Evolutionary conservation across 2,888 invertebrate genomes (phyloP).

Genomic region (Emesis russula): DNA sequence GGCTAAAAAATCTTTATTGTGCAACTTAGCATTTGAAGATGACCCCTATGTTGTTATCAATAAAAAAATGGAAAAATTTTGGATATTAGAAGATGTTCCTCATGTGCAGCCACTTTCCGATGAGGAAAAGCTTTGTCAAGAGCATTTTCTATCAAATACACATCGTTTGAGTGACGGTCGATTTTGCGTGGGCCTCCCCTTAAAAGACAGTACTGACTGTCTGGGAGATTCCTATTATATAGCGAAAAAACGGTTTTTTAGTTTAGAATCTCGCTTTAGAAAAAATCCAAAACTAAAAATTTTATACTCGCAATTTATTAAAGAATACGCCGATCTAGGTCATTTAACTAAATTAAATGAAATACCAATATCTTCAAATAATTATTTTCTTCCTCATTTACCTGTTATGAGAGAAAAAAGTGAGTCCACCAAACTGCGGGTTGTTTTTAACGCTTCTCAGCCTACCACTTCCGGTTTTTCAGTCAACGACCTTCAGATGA

Average conservation of each 20-base stretch:
- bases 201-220: conserved; percentile 42
- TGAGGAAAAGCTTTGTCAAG: conserved; percentile 55
- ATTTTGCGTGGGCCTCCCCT: conserved; percentile 57
- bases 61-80: conserved; percentile 43
- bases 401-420: too few relatives aligned
- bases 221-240: conserved; percentile 55
- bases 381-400: too few relatives aligned
- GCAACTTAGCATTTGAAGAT: neutral
- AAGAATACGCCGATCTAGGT: conserved; percentile 53
- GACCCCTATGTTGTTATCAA: neutral
- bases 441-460: too few relatives aligned
- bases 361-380: too few relatives aligned
- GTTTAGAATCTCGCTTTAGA: conserved; percentile 47
- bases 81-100: conserved; percentile 60
- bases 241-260: conserved; percentile 43
- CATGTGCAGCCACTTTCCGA: conserved; percentile 30
- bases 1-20: neutral
- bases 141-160: conserved; percentile 50
- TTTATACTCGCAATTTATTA: conserved; percentile 38
- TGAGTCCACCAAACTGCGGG: too few relatives aligned
- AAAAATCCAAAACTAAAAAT: conserved; percentile 46
- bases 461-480: too few relatives aligned
- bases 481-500: too few relatives aligned
- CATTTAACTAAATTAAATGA: conserved; percentile 33
- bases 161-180: conserved; percentile 36